These are phyloP conservation scores for Festucalex cinctus DNA, from an alignment of 2,113 vertebrate genomes.

Conservation along the genomic window DNA sequence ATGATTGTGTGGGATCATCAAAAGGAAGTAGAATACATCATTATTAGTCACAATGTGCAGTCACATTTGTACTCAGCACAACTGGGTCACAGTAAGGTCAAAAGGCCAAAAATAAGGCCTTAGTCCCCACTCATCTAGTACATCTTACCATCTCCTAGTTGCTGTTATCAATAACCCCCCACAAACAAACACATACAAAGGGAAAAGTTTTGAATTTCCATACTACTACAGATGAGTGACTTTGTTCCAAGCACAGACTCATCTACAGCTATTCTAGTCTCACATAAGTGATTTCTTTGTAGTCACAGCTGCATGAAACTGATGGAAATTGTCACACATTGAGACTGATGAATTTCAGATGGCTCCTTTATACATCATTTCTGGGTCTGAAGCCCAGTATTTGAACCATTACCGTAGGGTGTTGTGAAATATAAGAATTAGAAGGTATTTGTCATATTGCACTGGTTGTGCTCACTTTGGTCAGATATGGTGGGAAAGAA, in stretches of 20 bases:
- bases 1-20: constrained; percentile 28
- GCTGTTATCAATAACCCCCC: not conserved
- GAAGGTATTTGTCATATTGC: constrained; percentile 36
- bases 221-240: not conserved
- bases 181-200: not conserved
- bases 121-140: not conserved
- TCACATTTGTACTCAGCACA: not conserved
- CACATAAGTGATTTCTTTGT: constrained; percentile 16
- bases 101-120: not conserved
- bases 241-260: not conserved
- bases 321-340: constrained; percentile 2
- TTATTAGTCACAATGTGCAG: not conserved
- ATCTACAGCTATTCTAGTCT: constrained; percentile 1
- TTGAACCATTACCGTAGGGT: constrained; percentile 23
- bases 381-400: constrained; percentile 29
- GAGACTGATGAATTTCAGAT: constrained; percentile 41
- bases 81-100: not conserved
- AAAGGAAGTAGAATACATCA: not conserved
- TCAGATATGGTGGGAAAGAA: not conserved
- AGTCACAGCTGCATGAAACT: constrained; percentile 19
- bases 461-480: constrained; percentile 38
- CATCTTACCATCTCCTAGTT: no score
- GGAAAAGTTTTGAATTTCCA: not conserved
- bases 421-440: constrained; percentile 26
- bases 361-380: constrained; percentile 26